Evolutionary conservation across 1,140 invertebrate genomes (phyloP).

Genomic region (Temnothorax curvispinosus): DNA sequence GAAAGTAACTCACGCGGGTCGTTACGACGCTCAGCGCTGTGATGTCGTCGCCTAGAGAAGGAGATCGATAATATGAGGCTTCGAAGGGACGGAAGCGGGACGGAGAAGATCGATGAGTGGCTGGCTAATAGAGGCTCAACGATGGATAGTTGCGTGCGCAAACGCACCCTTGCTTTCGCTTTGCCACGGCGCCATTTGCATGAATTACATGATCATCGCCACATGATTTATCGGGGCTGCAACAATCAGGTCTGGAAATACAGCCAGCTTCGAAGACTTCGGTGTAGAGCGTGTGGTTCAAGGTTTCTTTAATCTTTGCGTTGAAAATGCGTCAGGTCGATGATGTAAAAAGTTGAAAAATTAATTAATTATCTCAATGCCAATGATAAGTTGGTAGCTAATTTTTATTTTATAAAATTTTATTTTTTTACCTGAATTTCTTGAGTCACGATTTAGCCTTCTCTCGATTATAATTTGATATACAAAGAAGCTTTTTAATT

Average conservation of each 20-base stretch:
- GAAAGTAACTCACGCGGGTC: background rate
- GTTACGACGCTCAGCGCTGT: conserved; percentile 26
- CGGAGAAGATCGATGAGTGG: conserved; percentile 65
- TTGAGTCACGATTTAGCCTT: background rate
- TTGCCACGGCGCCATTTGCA: conserved; percentile 47
- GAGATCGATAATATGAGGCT: conserved; percentile 51
- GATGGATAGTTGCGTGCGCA: conserved; percentile 67
- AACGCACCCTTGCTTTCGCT: conserved; percentile 59
- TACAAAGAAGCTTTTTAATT: background rate
- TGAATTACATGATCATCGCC: conserved; percentile 62
- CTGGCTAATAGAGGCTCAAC: conserved; percentile 61
- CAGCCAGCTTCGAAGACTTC: background rate
- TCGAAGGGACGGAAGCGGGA: conserved; percentile 58
- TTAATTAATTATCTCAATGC: no score
- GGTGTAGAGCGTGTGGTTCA: background rate
- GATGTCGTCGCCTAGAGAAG: conserved; percentile 18
- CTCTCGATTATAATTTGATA: background rate
- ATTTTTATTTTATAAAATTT: background rate
- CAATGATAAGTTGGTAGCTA: background rate
- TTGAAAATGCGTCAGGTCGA: background rate
- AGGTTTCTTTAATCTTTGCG: background rate
- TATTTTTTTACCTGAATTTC: background rate
- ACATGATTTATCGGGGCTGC: conserved; percentile 65
- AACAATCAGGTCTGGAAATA: conserved; percentile 30
- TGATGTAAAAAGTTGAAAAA: background rate